These are phyloP conservation scores for Corythaixoides concolor DNA, from an alignment of 2,113 vertebrate genomes.

Conservation along the genomic window DNA sequence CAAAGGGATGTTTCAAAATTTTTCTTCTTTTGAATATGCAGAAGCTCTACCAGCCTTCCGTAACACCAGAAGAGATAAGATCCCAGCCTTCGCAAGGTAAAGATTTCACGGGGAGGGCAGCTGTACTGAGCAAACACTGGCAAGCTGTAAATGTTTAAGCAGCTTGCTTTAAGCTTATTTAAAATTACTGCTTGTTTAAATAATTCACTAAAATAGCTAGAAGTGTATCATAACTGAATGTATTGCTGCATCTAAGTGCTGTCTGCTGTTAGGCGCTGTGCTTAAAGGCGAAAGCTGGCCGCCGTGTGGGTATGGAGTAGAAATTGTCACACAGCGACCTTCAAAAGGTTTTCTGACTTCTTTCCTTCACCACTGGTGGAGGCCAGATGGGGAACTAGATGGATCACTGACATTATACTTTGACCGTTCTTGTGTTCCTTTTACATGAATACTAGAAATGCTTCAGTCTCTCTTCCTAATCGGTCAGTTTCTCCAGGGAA, in stretches of 20 bases:
- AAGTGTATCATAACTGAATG: neutral
- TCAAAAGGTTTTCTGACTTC: neutral
- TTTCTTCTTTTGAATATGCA: slow-evolving; percentile 38
- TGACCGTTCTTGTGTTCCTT: neutral
- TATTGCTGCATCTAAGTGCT: neutral
- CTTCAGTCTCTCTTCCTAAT: neutral
- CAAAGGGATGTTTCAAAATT: neutral
- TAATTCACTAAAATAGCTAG: neutral
- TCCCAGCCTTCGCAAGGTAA: slow-evolving; percentile 80
- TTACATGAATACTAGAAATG: neutral
- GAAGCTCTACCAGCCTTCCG: slow-evolving; percentile 76
- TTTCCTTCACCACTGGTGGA: neutral
- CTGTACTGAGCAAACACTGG: neutral
- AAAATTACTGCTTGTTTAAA: neutral
- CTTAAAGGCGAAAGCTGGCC: neutral
- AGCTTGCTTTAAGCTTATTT: neutral
- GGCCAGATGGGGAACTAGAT: neutral
- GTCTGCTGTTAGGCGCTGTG: neutral
- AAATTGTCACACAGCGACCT: neutral
- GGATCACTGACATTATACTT: neutral
- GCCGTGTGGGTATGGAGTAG: neutral
- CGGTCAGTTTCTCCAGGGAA: neutral
- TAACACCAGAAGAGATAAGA: slow-evolving; percentile 73
- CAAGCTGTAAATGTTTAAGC: neutral
- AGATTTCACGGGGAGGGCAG: neutral